These are phyloP conservation scores for Notodonta ziczac DNA, from an alignment of 2,888 invertebrate species.

Conservation along the genomic window DNA sequence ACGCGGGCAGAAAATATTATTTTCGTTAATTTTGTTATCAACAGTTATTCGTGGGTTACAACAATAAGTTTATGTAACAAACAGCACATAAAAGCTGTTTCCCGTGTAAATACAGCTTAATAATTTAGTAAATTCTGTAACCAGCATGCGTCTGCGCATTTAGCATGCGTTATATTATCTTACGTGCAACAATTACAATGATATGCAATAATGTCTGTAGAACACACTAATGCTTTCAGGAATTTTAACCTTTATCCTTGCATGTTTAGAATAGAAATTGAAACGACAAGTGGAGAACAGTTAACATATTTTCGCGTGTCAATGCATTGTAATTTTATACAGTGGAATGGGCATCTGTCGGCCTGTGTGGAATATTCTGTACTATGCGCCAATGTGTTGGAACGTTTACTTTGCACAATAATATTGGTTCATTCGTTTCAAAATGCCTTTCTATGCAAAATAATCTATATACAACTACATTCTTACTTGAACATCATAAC, in stretches of 20 bases:
- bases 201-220: constrained; percentile 3
- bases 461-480: too few relatives aligned
- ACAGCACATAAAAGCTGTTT: background rate
- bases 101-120: background rate
- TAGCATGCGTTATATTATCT: constrained; percentile 5
- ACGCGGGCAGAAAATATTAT: background rate
- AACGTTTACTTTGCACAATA: background rate
- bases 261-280: background rate
- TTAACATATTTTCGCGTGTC: constrained; percentile 1
- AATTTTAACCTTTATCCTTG: constrained; percentile 1
- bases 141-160: background rate
- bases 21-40: too few relatives aligned
- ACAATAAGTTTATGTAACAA: too few relatives aligned
- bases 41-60: too few relatives aligned
- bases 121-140: background rate
- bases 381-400: background rate
- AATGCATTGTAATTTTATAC: background rate
- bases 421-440: too few relatives aligned
- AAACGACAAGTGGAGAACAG: background rate
- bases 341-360: background rate
- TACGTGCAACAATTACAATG: constrained; percentile 2
- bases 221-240: background rate
- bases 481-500: too few relatives aligned
- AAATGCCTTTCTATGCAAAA: too few relatives aligned
- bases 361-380: background rate